Conservation (phyloP, 2,797 vertebrate species). For the Neopelma chrysocephalum region DNA sequence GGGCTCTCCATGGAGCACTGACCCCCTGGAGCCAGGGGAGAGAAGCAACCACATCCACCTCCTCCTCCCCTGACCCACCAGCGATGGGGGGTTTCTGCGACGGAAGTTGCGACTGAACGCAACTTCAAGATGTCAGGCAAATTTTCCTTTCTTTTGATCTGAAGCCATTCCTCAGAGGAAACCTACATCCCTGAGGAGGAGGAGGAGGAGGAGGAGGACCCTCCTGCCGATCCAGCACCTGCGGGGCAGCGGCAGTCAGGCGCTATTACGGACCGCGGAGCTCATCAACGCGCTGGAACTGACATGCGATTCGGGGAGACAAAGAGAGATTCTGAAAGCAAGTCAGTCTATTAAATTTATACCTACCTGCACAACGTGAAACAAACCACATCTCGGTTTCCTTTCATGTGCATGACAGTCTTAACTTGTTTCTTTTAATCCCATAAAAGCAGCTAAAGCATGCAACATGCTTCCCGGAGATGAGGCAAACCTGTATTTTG, state of each 20-base stretch:
- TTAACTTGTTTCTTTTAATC: slow-evolving; percentile 70
- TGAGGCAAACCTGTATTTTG: slow-evolving; percentile 46
- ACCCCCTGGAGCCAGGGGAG: rapidly evolving
- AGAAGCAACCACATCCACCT: not conserved
- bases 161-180: not conserved
- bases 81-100: too few species aligned
- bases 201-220: not conserved
- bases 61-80: not conserved
- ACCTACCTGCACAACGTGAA: slow-evolving; percentile 66
- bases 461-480: slow-evolving; percentile 42
- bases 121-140: not conserved
- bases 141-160: not conserved
- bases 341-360: slow-evolving; percentile 62
- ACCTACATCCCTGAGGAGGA: not conserved
- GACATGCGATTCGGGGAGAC: slow-evolving; percentile 38
- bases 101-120: not conserved
- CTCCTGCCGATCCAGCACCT: not conserved
- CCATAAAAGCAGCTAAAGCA: slow-evolving; percentile 62
- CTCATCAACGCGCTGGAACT: slow-evolving; percentile 28
- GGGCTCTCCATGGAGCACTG: not conserved
- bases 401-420: slow-evolving; percentile 63
- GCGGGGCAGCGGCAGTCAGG: slow-evolving; percentile 19
- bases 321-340: slow-evolving; percentile 41
- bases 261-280: slow-evolving; percentile 10
- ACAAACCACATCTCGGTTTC: slow-evolving; percentile 55